phyloP scores from a whole-genome alignment of 2,888 invertebrate species.

The Corbicula japonica region DNA sequence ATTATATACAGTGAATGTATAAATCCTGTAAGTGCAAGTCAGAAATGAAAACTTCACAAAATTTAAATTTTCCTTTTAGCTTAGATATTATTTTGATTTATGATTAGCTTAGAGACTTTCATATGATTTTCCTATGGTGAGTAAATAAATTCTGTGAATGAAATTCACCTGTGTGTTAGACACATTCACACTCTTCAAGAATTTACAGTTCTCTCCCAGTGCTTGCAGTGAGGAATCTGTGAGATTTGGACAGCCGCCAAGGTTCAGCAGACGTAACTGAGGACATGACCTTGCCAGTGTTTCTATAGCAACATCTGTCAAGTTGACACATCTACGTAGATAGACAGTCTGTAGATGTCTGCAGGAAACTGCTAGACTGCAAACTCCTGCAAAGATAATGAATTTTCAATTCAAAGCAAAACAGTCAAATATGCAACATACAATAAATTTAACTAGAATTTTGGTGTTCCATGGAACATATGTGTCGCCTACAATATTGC shows the following conservation, averaged over 20 bases:
- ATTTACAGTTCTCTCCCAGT: slow-evolving; percentile 76
- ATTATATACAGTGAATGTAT: too few species aligned
- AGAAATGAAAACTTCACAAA: too few species aligned
- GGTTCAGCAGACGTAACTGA: slow-evolving; percentile 79
- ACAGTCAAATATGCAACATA: neutral
- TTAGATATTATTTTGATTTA: too few species aligned
- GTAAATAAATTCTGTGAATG: neutral
- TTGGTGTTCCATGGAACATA: too few species aligned
- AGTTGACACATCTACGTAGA: slow-evolving; percentile 79
- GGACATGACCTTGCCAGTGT: slow-evolving; percentile 79
- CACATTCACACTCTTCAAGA: slow-evolving; percentile 80
- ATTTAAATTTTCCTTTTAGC: too few species aligned
- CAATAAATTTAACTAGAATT: neutral
- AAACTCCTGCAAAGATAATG: slow-evolving; percentile 78
- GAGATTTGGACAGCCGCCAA: slow-evolving; percentile 82
- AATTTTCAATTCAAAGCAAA: neutral
- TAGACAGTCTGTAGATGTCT: slow-evolving; percentile 82
- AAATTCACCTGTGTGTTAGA: slow-evolving; percentile 74
- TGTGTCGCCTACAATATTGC: too few species aligned
- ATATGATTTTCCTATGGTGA: too few species aligned
- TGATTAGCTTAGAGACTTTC: too few species aligned
- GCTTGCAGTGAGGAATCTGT: slow-evolving; percentile 79
- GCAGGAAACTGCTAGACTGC: slow-evolving; percentile 75
- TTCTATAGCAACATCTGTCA: slow-evolving; percentile 83
- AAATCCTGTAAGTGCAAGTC: too few species aligned